A percentile compares a stretch with the other conserved stretches of the same genome.
Conservation (phyloP, 1,140 invertebrate genomes). For the Aphaenogaster ashmeadi region DNA sequence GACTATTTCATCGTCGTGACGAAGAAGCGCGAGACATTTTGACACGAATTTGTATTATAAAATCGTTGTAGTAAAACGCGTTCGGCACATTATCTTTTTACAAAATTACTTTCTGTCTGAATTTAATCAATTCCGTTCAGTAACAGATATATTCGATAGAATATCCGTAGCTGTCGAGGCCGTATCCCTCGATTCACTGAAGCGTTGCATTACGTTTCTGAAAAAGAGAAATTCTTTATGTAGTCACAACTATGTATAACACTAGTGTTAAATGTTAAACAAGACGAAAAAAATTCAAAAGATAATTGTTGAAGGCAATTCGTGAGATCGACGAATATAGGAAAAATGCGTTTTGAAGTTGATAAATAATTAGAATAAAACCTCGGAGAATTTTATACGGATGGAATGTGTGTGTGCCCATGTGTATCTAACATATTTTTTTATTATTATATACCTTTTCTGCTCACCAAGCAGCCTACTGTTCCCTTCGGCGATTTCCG, state of each 20-base stretch:
- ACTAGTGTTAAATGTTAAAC: background rate
- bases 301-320: background rate
- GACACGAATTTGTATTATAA: conserved; percentile 40
- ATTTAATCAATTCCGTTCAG: conserved; percentile 58
- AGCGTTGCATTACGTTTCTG: conserved; percentile 66
- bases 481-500: conserved; percentile 65
- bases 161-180: conserved; percentile 68
- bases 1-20: conserved; percentile 20
- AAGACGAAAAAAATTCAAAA: background rate
- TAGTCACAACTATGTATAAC: background rate
- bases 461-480: conserved; percentile 68
- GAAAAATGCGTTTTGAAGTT: background rate
- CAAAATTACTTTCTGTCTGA: conserved; percentile 37
- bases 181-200: conserved; percentile 67
- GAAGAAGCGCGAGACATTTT: conserved; percentile 54
- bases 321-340: conserved; percentile 15
- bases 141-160: conserved; percentile 59
- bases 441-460: conserved; percentile 64
- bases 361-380: background rate
- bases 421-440: background rate
- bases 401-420: background rate
- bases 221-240: conserved; percentile 49
- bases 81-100: conserved; percentile 15
- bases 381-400: background rate
- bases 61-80: conserved; percentile 39